Conservation (phyloP, 2,888 invertebrate genomes). For the Synergus itoensis region DNA sequence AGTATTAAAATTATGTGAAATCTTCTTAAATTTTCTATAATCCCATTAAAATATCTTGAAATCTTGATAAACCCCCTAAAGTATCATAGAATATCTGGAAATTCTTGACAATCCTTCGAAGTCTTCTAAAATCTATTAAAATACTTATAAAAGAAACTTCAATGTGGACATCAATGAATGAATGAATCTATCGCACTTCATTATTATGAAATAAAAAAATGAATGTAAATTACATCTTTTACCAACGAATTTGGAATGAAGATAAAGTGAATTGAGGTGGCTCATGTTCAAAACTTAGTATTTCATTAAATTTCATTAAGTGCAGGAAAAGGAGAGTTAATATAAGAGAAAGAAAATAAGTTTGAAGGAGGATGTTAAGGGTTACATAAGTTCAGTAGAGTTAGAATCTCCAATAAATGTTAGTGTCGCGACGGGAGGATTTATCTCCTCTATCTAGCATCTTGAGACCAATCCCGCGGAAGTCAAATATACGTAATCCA, state of each 20-base stretch:
- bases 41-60: too few species aligned
- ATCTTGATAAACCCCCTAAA: too few species aligned
- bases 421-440: constrained; percentile 39
- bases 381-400: constrained; percentile 26
- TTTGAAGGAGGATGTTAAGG: constrained; percentile 32
- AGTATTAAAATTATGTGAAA: too few species aligned
- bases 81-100: too few species aligned
- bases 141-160: too few species aligned
- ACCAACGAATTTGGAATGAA: background rate
- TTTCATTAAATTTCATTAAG: background rate
- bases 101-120: too few species aligned
- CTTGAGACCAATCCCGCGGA: constrained; percentile 41
- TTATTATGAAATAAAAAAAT: background rate
- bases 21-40: too few species aligned
- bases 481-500: constrained; percentile 40
- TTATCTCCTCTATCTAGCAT: constrained; percentile 36
- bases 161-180: too few species aligned
- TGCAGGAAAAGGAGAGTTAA: background rate
- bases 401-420: constrained; percentile 33
- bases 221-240: background rate
- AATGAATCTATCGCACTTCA: too few species aligned
- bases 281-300: background rate
- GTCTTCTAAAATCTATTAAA: too few species aligned
- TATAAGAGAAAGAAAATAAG: background rate
- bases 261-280: background rate